Base-by-base conservation (phyloP, 2,888 invertebrate genomes). In the Eugnorisma glareosa region DNA sequence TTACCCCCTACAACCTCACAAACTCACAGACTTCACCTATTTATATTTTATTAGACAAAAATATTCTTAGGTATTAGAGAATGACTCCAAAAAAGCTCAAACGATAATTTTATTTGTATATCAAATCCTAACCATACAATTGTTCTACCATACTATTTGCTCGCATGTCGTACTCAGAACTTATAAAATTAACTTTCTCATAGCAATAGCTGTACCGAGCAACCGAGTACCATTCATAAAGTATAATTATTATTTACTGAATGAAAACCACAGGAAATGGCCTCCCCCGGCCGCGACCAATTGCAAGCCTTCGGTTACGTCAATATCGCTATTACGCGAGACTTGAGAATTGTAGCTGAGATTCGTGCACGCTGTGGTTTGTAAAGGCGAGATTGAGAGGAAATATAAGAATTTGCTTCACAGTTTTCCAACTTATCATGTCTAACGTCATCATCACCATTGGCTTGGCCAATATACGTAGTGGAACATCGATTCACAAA, bases 211-310 rank as follows among this genome's bases (percentile, higher is more conserved):
- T 77, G 67, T 83, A 85, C 82, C 83, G 43, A 64, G 40, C 64
- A 64, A 64, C 64, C 64, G 59, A 85, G 83, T 80, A 86, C 88
- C 89, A 90, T 91, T 89, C 90, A 90, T 91, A 91, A 90, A 90
- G 87, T 85, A 89, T 91, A 89, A 90, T 92, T 92, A 91, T 90
- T 90, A 89, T 92, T 91, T 92, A 90, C 84, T 90, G 91, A 91
- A 90, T 89, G 90, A 89, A 88, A 92, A 91, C 91, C 92, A 90
- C 93, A 92, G 93, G 93, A 93, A 93, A 92, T 91, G 86, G 84
- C 79, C 82, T 86, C 84, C 82, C 88, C 82, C 83, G 82, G 86
- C 86, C 90, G 90, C 83, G 88, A 88, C 90, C 87, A 91, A 91
- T 91, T 89, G 90, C 91, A 90, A 89, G 88, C 88, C 90, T 90